Conservation (phyloP, 2,797 vertebrate genomes). For the Hippopotamyrus pictus region DNA sequence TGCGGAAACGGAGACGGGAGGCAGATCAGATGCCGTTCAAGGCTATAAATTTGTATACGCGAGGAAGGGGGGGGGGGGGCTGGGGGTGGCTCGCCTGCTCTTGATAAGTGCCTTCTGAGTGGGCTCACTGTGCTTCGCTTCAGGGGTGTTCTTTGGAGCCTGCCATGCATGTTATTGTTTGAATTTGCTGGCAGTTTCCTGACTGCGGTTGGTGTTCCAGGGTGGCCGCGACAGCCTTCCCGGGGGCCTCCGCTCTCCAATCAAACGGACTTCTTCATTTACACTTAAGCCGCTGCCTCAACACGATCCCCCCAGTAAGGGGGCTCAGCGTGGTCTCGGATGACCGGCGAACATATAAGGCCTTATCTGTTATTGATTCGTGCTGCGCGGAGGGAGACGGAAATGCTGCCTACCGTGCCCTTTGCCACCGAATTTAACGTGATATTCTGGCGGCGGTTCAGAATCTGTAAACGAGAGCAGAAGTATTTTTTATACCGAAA, state of each 20-base stretch:
- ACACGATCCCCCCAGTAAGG: background rate
- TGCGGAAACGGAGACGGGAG: conserved; percentile 11
- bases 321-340: background rate
- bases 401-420: background rate
- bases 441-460: background rate
- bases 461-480: background rate
- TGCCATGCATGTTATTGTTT: conserved; percentile 21
- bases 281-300: background rate
- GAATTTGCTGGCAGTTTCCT: conserved; percentile 21
- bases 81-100: background rate
- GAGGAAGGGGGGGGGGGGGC: background rate
- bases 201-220: conserved; percentile 26
- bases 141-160: conserved; percentile 16
- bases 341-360: background rate
- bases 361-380: background rate
- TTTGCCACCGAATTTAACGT: background rate
- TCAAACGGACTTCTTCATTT: background rate
- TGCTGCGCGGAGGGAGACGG: background rate
- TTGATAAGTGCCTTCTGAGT: conserved; percentile 20
- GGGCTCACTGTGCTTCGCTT: conserved; percentile 14
- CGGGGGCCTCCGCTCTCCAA: background rate
- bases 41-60: conserved; percentile 13
- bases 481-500: background rate
- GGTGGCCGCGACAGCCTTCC: conserved; percentile 6
- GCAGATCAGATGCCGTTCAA: conserved; percentile 22